Evolutionary conservation across 1,140 invertebrate species (phyloP), one percentile per base, ranked within the genome.

Genomic region (Hormaphis cornu): DNA sequence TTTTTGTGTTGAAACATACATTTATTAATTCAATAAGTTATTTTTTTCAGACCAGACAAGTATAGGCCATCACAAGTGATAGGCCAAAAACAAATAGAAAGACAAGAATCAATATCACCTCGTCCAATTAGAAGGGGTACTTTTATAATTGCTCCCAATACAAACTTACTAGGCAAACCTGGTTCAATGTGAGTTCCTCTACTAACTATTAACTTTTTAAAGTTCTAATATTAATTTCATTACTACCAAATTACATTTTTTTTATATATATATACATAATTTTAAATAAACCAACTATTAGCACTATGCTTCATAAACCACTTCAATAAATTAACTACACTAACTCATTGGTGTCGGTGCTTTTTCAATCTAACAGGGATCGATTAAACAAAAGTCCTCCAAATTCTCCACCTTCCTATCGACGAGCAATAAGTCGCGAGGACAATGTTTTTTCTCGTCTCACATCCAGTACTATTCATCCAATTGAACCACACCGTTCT

Each of bases 391-490:
- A 77, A 69, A 81, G 80, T 42, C 85, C 86, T 52, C 86, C 86
- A 71, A 82, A 82, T 50, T 88, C 87, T 5, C 87, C 86, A 10
- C 84, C 84, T 4, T 81, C 83, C 5, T 83, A 83, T 74, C 79
- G 86, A 1, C 80, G 86, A 8, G 79, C 80, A 74, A 81, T 80
- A 63, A 82, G 81, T 56, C 79, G 86, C 5, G 89, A 91, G 73
- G 88, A 90, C 73, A 87, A 88, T 76, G 90, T 93, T 28, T 94
- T 94, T 79, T 86, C 87, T 56, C 80, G 91, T 46, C 81, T 94
- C 1, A 88, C 87, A 12, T 86, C 87, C 26, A 83, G 83, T 40
- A 83, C 79, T 74, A 83, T 82, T 72, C 75, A 79, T 2, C 77
- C 77, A 5, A 75, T 77, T 20, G 80, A 83, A 59, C 81, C 84